Conservation (phyloP, 2,113 vertebrate genomes). For the Ptychochromis oligacanthus region DNA sequence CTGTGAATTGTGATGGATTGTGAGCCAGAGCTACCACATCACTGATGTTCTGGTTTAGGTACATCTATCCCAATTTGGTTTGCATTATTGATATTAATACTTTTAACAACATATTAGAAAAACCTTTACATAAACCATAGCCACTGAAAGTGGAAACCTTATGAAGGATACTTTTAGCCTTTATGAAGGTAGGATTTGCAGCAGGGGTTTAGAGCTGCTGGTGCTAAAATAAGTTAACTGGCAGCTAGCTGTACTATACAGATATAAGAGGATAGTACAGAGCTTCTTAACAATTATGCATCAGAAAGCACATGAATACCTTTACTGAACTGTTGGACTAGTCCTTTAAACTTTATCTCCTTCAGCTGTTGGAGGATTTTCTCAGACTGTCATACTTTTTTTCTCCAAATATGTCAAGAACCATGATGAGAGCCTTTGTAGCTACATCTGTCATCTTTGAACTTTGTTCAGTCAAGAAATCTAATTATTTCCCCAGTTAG, state of each 20-base stretch:
- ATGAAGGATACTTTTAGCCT: background rate
- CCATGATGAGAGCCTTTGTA: background rate
- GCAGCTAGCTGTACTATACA: background rate
- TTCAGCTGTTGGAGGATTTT: background rate
- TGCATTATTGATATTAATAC: background rate
- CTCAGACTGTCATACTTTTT: background rate
- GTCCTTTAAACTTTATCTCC: background rate
- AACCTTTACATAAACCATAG: background rate
- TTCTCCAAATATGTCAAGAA: constrained; percentile 27
- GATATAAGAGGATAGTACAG: background rate
- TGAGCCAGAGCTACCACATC: background rate
- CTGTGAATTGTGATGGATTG: background rate
- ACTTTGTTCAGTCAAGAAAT: constrained; percentile 17
- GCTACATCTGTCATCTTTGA: constrained; percentile 25
- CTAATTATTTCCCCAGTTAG: constrained; percentile 34
- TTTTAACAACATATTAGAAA: background rate
- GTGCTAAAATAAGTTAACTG: background rate
- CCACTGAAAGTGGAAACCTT: background rate
- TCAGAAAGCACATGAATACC: background rate
- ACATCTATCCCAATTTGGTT: background rate
- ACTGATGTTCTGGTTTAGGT: background rate
- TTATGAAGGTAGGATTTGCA: background rate
- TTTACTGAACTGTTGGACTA: background rate
- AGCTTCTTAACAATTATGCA: background rate
- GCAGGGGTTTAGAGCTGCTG: background rate